phyloP scores from a whole-genome alignment of 2,888 invertebrate genomes.

The Cantharis nigra region DNA sequence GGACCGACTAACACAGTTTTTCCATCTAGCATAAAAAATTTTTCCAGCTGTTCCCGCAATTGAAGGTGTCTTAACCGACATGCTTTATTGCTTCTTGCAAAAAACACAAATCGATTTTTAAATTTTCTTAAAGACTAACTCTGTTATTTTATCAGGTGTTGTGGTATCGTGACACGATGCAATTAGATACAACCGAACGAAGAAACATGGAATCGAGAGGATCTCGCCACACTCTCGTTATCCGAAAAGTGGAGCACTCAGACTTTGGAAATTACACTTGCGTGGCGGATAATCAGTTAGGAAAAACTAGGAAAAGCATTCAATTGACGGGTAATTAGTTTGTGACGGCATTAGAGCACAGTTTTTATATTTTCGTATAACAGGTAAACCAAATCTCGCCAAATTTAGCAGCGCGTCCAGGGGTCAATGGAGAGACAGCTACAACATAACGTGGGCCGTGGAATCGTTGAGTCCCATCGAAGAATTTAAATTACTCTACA shows the following conservation, averaged over 20 bases:
- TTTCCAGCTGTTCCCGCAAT: conserved; percentile 1
- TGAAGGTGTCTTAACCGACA: background rate
- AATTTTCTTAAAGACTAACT: background rate
- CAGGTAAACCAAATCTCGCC: conserved; percentile 68
- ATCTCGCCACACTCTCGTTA: conserved; percentile 68
- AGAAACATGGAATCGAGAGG: conserved; percentile 70
- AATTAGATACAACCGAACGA: conserved; percentile 68
- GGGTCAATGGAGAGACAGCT: conserved; percentile 64
- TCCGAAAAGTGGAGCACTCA: conserved; percentile 68
- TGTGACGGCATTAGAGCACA: background rate
- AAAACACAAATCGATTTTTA: background rate
- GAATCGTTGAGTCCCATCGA: conserved; percentile 70
- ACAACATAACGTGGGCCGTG: conserved; percentile 71
- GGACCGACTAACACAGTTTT: conserved; percentile 16
- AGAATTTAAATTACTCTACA: conserved; percentile 68
- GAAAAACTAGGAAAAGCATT: conserved; percentile 67
- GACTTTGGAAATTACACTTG: conserved; percentile 75
- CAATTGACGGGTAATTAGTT: conserved; percentile 62
- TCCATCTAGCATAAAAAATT: background rate
- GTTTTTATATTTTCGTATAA: background rate
- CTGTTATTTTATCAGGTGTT: conserved; percentile 59
- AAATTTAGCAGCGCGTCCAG: conserved; percentile 67
- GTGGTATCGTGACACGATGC: conserved; percentile 72
- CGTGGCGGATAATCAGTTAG: conserved; percentile 70
- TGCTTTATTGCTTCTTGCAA: background rate